Percentiles rank a stretch among this genome's conserved stretches.
Evolutionary conservation across 1,140 invertebrate species (phyloP).

Genomic region (Pseudomyrmex gracilis): DNA sequence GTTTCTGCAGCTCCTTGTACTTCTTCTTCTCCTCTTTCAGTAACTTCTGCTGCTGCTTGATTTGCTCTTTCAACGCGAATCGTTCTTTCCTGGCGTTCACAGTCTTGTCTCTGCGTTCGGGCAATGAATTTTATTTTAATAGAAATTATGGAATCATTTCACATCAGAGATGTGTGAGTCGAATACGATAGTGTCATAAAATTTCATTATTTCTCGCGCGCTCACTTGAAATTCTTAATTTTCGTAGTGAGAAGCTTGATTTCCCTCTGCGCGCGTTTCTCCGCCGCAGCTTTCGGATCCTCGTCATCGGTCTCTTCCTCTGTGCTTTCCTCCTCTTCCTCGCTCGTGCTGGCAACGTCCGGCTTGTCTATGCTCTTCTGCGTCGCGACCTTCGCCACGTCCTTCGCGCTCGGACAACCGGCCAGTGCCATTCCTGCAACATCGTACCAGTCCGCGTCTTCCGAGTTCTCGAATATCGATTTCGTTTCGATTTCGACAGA

Average conservation of each 20-base stretch:
- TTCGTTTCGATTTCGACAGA: constrained; percentile 68
- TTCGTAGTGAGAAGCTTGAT: constrained; percentile 91
- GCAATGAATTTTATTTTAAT: background rate
- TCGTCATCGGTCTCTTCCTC: constrained; percentile 87
- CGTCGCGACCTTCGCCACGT: constrained; percentile 82
- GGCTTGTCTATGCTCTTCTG: constrained; percentile 83
- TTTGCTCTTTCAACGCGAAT: constrained; percentile 90
- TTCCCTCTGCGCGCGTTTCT: constrained; percentile 88
- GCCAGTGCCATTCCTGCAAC: constrained; percentile 85
- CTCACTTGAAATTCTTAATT: constrained; percentile 90
- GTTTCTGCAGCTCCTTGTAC: constrained; percentile 92
- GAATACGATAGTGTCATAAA: background rate
- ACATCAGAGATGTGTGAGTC: background rate
- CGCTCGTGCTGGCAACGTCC: constrained; percentile 79
- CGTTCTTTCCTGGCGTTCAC: constrained; percentile 92
- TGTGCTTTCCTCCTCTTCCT: constrained; percentile 89
- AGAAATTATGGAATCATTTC: too few relatives aligned
- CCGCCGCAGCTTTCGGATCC: constrained; percentile 85
- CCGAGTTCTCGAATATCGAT: constrained; percentile 77
- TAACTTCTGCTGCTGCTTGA: constrained; percentile 92
- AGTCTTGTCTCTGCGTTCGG: constrained; percentile 88
- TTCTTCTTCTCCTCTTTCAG: constrained; percentile 91
- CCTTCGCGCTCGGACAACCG: constrained; percentile 84
- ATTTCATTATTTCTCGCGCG: background rate
- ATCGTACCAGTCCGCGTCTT: constrained; percentile 79